phyloP scores from a whole-genome alignment of 2,797 vertebrate genomes.

The Tangara arthus region DNA sequence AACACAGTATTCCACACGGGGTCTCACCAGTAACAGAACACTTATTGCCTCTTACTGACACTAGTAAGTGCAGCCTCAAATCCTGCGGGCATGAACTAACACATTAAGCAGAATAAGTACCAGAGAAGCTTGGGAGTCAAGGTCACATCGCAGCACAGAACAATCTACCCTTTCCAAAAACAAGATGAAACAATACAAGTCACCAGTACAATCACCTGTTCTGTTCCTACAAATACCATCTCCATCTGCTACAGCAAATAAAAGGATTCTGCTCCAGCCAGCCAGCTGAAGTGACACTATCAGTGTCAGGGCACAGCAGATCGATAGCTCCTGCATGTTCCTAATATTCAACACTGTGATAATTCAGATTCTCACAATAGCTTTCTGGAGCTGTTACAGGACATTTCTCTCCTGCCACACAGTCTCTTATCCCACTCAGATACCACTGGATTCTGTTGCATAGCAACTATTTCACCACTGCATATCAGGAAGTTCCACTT shows the following conservation, averaged over 20 bases:
- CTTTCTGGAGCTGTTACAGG: background rate
- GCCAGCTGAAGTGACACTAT: background rate
- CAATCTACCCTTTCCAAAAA: background rate
- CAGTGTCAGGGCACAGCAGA: background rate
- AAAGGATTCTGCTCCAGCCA: background rate
- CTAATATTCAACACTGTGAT: background rate
- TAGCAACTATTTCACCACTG: background rate
- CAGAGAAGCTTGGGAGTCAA: background rate
- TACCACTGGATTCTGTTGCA: background rate
- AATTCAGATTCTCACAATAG: background rate
- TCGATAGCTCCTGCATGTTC: background rate
- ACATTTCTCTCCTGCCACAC: background rate
- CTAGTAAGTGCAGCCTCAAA: background rate
- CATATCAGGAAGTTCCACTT: conserved; percentile 11
- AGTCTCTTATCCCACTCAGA: background rate
- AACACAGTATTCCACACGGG: background rate
- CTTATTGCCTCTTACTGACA: background rate
- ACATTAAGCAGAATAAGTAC: background rate
- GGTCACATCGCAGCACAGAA: background rate
- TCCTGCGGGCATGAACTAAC: background rate
- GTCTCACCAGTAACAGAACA: background rate
- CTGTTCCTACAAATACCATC: background rate
- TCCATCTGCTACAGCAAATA: background rate
- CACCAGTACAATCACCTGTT: background rate
- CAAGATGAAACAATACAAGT: background rate